These are phyloP conservation scores for Erpobdella octoculata DNA, from an alignment of 2,888 invertebrate species.

Conservation along the genomic window DNA sequence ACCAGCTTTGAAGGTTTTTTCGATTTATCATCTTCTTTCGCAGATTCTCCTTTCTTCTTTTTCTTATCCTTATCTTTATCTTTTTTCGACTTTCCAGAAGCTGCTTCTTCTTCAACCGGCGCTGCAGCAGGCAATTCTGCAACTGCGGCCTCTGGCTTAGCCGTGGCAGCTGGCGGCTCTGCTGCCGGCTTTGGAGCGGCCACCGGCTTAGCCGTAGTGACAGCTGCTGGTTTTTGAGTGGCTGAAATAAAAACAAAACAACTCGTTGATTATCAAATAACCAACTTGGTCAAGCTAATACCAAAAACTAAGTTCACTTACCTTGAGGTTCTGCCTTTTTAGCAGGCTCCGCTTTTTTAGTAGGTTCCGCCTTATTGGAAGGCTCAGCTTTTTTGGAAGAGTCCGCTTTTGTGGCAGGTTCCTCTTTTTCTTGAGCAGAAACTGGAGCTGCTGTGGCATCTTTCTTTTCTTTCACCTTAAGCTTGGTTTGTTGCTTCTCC, in stretches of 20 bases:
- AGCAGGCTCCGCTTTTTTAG: not conserved
- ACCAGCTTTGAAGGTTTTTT: slow-evolving; percentile 41
- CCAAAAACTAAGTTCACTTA: too few relatives aligned
- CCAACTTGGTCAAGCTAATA: too few relatives aligned
- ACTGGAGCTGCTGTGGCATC: too few relatives aligned
- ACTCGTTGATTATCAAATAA: too few relatives aligned
- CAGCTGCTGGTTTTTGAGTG: too few relatives aligned
- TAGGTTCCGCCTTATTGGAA: not conserved
- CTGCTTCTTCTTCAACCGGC: slow-evolving; percentile 32
- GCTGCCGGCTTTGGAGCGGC: not conserved
- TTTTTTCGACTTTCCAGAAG: slow-evolving; percentile 1
- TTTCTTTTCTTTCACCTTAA: not conserved
- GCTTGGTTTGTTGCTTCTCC: slow-evolving; percentile 28
- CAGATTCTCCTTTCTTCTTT: slow-evolving; percentile 46
- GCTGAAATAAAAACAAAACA: too few relatives aligned
- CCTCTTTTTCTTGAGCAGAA: too few relatives aligned
- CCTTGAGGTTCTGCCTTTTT: not conserved
- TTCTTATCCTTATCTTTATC: slow-evolving; percentile 39
- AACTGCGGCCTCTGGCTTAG: slow-evolving; percentile 27
- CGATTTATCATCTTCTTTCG: slow-evolving; percentile 42
- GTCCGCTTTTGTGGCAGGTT: not conserved
- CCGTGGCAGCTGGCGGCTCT: not conserved
- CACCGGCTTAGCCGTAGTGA: not conserved
- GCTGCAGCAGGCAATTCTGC: slow-evolving; percentile 22
- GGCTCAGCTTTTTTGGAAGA: not conserved